phyloP scores from a whole-genome alignment of 2,113 vertebrate genomes.

The Thamnophis sirtalis region DNA sequence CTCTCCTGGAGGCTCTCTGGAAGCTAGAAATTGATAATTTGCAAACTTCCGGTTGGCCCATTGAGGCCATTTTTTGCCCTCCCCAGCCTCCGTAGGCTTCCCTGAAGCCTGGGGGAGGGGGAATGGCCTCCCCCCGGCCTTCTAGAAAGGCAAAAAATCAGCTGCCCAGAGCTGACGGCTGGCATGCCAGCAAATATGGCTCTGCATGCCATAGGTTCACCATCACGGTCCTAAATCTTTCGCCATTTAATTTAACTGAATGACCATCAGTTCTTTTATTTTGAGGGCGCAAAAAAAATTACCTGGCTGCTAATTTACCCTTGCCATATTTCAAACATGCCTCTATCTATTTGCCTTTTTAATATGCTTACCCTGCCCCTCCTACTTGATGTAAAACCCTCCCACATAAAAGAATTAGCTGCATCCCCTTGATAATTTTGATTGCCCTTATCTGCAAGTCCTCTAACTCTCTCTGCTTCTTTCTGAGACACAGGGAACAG shows the following conservation, averaged over 20 bases:
- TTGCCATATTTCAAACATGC: background rate
- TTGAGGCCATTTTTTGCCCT: too few species aligned
- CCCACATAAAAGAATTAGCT: background rate
- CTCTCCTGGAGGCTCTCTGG: too few species aligned
- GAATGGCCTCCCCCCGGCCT: too few species aligned
- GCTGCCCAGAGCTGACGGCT: too few species aligned
- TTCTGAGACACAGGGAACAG: background rate
- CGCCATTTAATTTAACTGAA: background rate
- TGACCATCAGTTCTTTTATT: background rate
- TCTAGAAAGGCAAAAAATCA: too few species aligned
- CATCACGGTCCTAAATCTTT: background rate
- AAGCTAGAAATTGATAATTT: too few species aligned
- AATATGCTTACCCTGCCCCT: background rate
- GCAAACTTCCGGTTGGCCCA: too few species aligned
- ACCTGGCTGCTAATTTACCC: background rate
- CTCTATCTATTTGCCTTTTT: background rate
- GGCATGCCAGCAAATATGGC: too few species aligned
- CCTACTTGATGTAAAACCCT: background rate
- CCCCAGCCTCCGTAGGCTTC: too few species aligned
- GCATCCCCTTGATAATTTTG: background rate
- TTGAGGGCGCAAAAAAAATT: background rate
- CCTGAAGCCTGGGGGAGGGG: too few species aligned
- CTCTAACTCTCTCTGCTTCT: background rate
- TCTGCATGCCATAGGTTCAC: too few species aligned
- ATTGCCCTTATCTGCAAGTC: background rate